Evolutionary conservation across 2,888 invertebrate species (phyloP).

Genomic region (Drosophila kambysellisi): DNA sequence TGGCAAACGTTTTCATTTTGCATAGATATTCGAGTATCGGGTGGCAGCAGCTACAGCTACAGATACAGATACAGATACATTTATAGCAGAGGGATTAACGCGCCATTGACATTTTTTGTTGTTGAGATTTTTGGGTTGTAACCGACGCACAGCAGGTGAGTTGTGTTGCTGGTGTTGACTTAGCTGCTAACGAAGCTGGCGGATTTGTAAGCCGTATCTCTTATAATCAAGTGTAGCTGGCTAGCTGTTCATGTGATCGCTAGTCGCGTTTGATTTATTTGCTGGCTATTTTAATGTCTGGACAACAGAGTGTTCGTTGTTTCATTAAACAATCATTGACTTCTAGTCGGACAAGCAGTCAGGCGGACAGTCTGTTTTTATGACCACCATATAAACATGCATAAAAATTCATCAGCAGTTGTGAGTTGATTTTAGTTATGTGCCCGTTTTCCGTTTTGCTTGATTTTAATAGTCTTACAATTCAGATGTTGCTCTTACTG

Average conservation of each 20-base stretch:
- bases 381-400: constrained; percentile 77
- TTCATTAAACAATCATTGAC: constrained; percentile 79
- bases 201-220: constrained; percentile 60
- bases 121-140: constrained; percentile 14
- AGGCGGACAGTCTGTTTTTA: constrained; percentile 35
- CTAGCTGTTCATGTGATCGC: constrained; percentile 35
- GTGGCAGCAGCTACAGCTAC: constrained; percentile 23
- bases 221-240: constrained; percentile 71
- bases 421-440: constrained; percentile 65
- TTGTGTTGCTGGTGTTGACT: constrained; percentile 27
- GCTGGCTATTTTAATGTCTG: constrained; percentile 64
- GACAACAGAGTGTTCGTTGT: constrained; percentile 52
- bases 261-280: constrained; percentile 70
- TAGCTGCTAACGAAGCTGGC: constrained; percentile 72
- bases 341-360: constrained; percentile 53
- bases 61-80: constrained; percentile 32
- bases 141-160: constrained; percentile 71
- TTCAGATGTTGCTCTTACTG: constrained; percentile 48
- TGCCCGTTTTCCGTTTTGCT: constrained; percentile 61
- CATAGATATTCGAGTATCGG: constrained; percentile 45
- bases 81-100: constrained; percentile 67
- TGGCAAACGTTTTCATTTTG: constrained; percentile 55
- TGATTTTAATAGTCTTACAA: constrained; percentile 68
- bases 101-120: constrained; percentile 65
- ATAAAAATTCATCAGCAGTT: constrained; percentile 77